Evolutionary conservation across 2,113 vertebrate genomes (phyloP).

Genomic region (Erythrocebus patas): DNA sequence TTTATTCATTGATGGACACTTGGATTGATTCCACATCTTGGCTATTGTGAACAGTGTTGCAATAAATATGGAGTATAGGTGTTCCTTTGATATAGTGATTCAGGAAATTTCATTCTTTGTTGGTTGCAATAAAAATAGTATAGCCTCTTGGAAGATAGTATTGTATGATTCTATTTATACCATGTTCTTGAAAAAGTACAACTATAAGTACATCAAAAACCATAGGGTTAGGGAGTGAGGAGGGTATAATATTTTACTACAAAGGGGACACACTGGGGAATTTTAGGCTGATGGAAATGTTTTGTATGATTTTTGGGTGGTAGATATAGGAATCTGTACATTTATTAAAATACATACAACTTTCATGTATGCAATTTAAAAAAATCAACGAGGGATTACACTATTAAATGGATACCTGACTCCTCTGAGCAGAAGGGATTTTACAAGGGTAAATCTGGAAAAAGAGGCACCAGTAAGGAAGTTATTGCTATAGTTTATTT

Average conservation of each 20-base stretch:
- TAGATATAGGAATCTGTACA: neutral
- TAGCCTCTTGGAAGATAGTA: neutral
- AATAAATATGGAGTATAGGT: neutral
- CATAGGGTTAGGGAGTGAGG: neutral
- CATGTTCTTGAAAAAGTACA: neutral
- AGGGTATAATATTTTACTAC: neutral
- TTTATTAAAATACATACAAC: neutral
- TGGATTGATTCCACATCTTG: neutral
- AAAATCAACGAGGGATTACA: neutral
- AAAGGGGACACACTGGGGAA: no score
- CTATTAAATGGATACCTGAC: neutral
- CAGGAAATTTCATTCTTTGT: neutral
- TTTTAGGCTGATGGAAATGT: neutral
- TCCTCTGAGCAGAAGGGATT: neutral
- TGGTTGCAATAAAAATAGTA: neutral
- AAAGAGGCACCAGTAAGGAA: neutral
- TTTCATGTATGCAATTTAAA: neutral
- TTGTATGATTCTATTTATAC: neutral
- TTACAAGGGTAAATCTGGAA: neutral
- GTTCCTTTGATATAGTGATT: no score
- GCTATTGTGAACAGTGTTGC: neutral
- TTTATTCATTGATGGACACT: neutral
- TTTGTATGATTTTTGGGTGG: neutral
- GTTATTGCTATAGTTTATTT: neutral
- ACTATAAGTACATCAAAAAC: neutral